Evolutionary conservation across 2,888 invertebrate species (phyloP).

Genomic region (Aethes cnicana): DNA sequence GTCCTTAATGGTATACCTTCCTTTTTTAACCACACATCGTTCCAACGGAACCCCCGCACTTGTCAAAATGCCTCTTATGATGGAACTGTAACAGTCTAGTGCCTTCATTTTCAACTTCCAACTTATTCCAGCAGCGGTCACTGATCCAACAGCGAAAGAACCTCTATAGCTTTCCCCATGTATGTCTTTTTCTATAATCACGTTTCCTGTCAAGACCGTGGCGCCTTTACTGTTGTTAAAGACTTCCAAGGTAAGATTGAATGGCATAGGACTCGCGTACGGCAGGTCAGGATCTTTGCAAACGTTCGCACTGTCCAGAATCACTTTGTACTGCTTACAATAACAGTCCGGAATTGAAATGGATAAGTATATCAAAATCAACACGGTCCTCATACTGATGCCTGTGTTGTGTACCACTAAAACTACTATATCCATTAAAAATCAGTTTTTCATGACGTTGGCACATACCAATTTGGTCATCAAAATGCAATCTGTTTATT

Average conservation of each 20-base stretch:
- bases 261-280: constrained; percentile 1
- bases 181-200: constrained; percentile 1
- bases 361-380: background rate
- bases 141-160: background rate
- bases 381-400: background rate
- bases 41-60: background rate
- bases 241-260: background rate
- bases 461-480: too few species aligned
- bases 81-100: background rate
- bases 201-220: background rate
- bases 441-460: too few species aligned
- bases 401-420: too few species aligned
- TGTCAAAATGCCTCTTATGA: background rate
- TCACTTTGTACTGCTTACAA: background rate
- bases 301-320: background rate
- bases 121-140: background rate
- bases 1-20: background rate
- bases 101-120: background rate
- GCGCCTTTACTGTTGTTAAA: background rate
- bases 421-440: too few species aligned
- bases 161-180: background rate
- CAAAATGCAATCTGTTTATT: background rate
- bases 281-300: constrained; percentile 2
- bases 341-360: background rate
- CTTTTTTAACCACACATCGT: background rate